Percentiles rank a stretch among this genome's conserved stretches.
These are phyloP conservation scores for Leptestheria dahalacensis DNA, from an alignment of 1,140 invertebrate genomes.

Conservation along the genomic window DNA sequence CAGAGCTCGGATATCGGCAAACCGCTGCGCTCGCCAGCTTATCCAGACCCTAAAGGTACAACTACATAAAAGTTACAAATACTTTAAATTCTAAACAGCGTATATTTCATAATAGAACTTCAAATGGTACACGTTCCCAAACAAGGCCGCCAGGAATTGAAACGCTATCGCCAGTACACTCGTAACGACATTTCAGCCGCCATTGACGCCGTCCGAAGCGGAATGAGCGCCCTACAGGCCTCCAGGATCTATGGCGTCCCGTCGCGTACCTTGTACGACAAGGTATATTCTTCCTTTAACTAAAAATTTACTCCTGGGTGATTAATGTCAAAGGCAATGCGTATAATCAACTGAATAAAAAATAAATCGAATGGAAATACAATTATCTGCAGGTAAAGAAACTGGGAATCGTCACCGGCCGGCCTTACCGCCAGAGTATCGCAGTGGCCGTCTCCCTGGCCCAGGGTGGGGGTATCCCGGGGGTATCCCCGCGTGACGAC, in stretches of 20 bases:
- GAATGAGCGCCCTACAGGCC: slow-evolving; percentile 73
- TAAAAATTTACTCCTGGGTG: background rate
- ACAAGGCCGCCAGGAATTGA: slow-evolving; percentile 55
- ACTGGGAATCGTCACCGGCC: slow-evolving; percentile 61
- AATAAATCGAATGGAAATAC: background rate
- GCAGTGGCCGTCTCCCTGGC: slow-evolving; percentile 8
- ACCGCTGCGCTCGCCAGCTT: background rate
- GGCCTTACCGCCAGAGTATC: slow-evolving; percentile 35
- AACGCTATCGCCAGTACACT: slow-evolving; percentile 82
- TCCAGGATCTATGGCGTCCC: slow-evolving; percentile 70
- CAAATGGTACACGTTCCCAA: background rate
- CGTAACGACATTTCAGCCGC: slow-evolving; percentile 66
- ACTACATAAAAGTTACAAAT: background rate
- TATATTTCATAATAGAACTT: background rate
- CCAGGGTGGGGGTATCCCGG: slow-evolving; percentile 5
- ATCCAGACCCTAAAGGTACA: background rate
- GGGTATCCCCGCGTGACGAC: slow-evolving; percentile 5
- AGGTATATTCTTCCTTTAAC: slow-evolving; percentile 36
- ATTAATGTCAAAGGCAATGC: background rate
- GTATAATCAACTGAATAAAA: background rate
- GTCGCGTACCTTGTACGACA: slow-evolving; percentile 77
- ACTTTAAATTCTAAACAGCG: no score
- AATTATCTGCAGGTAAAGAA: slow-evolving; percentile 41
- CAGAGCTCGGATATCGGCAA: background rate
- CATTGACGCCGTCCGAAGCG: slow-evolving; percentile 64